phyloP scores from a whole-genome alignment of 1,140 invertebrate genomes.

The Drosophila aff. region DNA sequence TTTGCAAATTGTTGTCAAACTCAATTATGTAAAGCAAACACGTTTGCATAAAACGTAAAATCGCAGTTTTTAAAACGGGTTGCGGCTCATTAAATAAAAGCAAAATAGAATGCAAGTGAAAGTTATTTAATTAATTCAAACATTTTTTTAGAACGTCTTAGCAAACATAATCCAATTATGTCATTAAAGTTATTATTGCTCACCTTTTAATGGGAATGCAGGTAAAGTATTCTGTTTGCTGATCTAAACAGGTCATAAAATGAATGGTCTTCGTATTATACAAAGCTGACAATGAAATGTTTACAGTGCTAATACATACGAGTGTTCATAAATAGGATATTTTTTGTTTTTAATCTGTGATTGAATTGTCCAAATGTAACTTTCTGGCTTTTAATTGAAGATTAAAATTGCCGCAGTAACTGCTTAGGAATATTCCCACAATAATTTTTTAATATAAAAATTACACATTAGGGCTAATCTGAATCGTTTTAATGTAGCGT shows the following conservation, averaged over 20 bases:
- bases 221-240: background rate
- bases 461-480: no score
- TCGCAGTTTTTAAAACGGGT: constrained; percentile 1
- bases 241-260: background rate
- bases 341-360: background rate
- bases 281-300: background rate
- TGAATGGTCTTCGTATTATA: background rate
- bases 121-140: constrained; percentile 1
- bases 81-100: constrained; percentile 3
- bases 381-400: background rate
- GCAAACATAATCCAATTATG: constrained; percentile 2
- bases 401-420: background rate
- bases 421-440: background rate
- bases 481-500: background rate
- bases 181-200: background rate
- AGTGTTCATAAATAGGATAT: background rate
- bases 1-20: constrained; percentile 73
- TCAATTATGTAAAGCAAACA: constrained; percentile 55
- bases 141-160: background rate
- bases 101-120: background rate
- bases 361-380: background rate
- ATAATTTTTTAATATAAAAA: background rate
- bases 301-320: background rate
- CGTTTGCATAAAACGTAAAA: constrained; percentile 14
- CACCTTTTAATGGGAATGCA: background rate